Evolutionary conservation across 2,113 vertebrate species (phyloP).

Genomic region (Lycaon pictus): DNA sequence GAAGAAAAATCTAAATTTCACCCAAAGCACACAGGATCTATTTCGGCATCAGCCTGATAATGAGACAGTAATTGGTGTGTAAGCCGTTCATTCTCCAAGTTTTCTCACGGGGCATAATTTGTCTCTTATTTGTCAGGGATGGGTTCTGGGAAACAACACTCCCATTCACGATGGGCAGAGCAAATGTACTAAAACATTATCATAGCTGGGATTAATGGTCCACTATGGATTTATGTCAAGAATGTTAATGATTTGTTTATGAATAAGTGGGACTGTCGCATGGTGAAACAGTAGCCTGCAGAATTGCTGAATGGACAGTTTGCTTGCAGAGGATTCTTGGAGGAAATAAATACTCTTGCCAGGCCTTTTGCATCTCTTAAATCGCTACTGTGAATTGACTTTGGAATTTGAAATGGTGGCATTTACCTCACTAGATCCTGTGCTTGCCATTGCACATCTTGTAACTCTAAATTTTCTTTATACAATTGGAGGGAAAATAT

Average conservation of each 20-base stretch:
- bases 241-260: conserved; percentile 93
- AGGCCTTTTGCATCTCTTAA: conserved; percentile 82
- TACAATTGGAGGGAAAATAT: not conserved
- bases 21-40: conserved; percentile 76
- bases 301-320: conserved; percentile 88
- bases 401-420: conserved; percentile 78
- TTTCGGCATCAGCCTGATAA: conserved; percentile 83
- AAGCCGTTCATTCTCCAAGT: conserved; percentile 80
- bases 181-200: conserved; percentile 88
- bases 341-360: conserved; percentile 83
- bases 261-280: conserved; percentile 88
- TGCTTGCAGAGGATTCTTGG: conserved; percentile 83
- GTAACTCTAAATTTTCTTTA: not conserved
- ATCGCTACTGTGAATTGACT: conserved; percentile 79
- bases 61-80: conserved; percentile 83
- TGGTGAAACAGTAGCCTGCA: conserved; percentile 86
- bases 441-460: not conserved
- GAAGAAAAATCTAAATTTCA: conserved; percentile 76
- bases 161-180: conserved; percentile 86
- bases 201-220: conserved; percentile 87
- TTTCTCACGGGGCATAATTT: conserved; percentile 87
- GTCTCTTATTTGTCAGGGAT: conserved; percentile 86
- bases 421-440: conserved; percentile 79
- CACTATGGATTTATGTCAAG: conserved; percentile 90
- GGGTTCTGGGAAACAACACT: conserved; percentile 84